Evolutionary conservation across 2,888 invertebrate genomes (phyloP), one percentile per base, ranked within the genome.

Genomic region (Laspeyria flexula): DNA sequence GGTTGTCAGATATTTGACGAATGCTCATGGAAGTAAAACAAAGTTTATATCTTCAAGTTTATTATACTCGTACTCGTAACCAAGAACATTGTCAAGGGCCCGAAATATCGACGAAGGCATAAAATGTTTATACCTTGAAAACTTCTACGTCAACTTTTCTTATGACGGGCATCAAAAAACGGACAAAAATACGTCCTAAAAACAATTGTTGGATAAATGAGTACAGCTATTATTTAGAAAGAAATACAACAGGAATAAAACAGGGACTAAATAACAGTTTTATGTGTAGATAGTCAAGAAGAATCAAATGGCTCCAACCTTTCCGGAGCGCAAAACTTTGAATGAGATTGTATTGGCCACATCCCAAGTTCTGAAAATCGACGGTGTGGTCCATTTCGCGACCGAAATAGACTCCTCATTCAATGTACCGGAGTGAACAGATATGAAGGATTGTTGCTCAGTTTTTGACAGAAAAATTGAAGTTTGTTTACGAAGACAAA

Each of bases 321-420:
- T 73, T 74, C 70, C 75, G 64, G 65, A 53, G 75, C 71, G 83
- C 54, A 60, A 73, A 90, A 90, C 83, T 89, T 89, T 84, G 77
- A 77, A 87, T 85, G 84, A 85, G 85, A 88, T 89, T 88, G 86
- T 88, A 86, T 89, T 90, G 90, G 90, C 87, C 67, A 73, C 76
- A 76, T 67, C 83, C 90, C 89, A 90, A 89, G 73, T 84, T 77
- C 48, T 40, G 34, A 42, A 47, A 44, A 61, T 61, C 55, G 60
- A 61, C 33, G 55, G 63, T 51, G 55, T 53, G 55, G 51, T 57
- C 58, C 55, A 51, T 63, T 61, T 61, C 45, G 43, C 35, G 34
- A 46, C 58, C 52, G 40, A 52, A 55, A 61, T 64, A 57, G 48
- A 65, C 58, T 56, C 41, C 44, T 10, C 44, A 41, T 13, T 56